Evolutionary conservation across 2,113 vertebrate species (phyloP).

Genomic region (Ancistrus triradiatus): DNA sequence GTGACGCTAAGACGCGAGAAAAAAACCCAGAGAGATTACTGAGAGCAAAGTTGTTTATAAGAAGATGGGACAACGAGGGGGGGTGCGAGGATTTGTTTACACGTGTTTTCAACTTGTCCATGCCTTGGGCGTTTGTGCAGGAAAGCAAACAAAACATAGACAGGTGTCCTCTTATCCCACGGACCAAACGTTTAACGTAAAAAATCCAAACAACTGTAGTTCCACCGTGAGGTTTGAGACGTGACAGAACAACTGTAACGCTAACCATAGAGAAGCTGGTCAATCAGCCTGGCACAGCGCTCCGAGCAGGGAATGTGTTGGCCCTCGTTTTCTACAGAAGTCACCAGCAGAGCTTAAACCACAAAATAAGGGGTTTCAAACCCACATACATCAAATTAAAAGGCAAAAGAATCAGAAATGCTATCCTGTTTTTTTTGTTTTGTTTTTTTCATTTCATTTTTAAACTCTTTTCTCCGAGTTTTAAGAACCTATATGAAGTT

Average conservation of each 20-base stretch:
- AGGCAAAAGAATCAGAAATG: slow-evolving; percentile 57
- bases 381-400: slow-evolving; percentile 50
- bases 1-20: slow-evolving; percentile 7
- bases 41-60: slow-evolving; percentile 31
- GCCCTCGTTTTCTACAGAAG: slow-evolving; percentile 49
- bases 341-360: slow-evolving; percentile 59
- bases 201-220: no score
- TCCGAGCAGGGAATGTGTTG: slow-evolving; percentile 30
- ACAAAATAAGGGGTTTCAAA: slow-evolving; percentile 67
- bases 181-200: slow-evolving; percentile 12
- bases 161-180: slow-evolving; percentile 64
- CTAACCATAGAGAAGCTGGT: slow-evolving; percentile 49
- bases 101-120: slow-evolving; percentile 40
- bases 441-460: slow-evolving; percentile 47
- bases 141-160: slow-evolving; percentile 46
- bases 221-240: no score
- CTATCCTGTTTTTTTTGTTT: no score
- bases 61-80: slow-evolving; percentile 20
- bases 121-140: slow-evolving; percentile 51
- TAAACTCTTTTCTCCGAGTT: slow-evolving; percentile 6
- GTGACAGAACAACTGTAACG: slow-evolving; percentile 49
- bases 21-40: no score
- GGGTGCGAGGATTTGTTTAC: slow-evolving; percentile 49
- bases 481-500: slow-evolving; percentile 7
- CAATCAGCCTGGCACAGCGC: slow-evolving; percentile 44